Percentiles rank a stretch among this genome's conserved stretches.
Conservation (phyloP, 2,797 vertebrate species). For the Pseudochromis fuscus region DNA sequence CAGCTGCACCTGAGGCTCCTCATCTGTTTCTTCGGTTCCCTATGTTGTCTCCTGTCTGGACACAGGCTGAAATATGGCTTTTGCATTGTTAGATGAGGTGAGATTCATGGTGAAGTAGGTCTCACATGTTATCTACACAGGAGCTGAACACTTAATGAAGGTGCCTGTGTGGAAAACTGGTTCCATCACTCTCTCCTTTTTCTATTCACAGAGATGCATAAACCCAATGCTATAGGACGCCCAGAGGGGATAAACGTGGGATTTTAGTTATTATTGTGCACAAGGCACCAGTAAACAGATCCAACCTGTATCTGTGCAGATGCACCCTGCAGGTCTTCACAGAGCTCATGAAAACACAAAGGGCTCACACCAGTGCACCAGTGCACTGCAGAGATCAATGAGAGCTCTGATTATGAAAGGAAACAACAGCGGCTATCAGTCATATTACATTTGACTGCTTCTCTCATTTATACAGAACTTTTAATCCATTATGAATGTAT, state of each 20-base stretch:
- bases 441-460: slow-evolving; percentile 4
- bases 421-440: slow-evolving; percentile 13
- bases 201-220: slow-evolving; percentile 24
- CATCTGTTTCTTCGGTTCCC: slow-evolving; percentile 9
- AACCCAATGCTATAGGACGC: slow-evolving; percentile 32
- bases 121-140: slow-evolving; percentile 22
- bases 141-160: slow-evolving; percentile 40
- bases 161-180: slow-evolving; percentile 17
- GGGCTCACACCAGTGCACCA: background rate
- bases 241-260: slow-evolving; percentile 6
- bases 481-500: slow-evolving; percentile 59
- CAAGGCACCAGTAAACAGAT: slow-evolving; percentile 28
- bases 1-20: slow-evolving; percentile 31
- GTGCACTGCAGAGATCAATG: slow-evolving; percentile 34
- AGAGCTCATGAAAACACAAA: slow-evolving; percentile 25
- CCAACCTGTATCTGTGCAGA: slow-evolving; percentile 19
- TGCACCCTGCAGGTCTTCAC: slow-evolving; percentile 17
- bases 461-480: slow-evolving; percentile 37
- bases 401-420: slow-evolving; percentile 16
- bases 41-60: slow-evolving; percentile 4
- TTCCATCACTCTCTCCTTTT: slow-evolving; percentile 28
- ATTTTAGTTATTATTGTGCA: slow-evolving; percentile 23
- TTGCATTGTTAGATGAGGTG: slow-evolving; percentile 28
- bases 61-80: slow-evolving; percentile 14
- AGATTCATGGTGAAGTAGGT: slow-evolving; percentile 22